Evolutionary conservation across 2,797 vertebrate genomes (phyloP).

Genomic region (Tapirus indicus): DNA sequence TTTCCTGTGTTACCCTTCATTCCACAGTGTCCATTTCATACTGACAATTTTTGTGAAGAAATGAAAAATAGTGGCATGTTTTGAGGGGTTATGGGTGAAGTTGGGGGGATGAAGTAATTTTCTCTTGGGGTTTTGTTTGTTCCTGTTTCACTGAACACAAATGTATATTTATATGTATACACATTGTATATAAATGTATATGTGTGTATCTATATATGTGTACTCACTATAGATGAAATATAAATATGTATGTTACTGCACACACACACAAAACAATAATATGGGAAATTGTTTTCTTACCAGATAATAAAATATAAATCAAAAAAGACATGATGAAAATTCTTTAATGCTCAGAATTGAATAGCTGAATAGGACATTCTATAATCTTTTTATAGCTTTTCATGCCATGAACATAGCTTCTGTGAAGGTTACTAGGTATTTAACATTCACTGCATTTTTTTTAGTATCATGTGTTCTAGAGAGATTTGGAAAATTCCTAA

Average conservation of each 20-base stretch:
- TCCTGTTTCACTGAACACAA: background rate
- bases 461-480: background rate
- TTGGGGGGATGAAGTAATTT: slow-evolving; percentile 1
- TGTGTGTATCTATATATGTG: background rate
- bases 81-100: background rate
- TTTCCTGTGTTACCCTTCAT: slow-evolving; percentile 76
- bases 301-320: slow-evolving; percentile 31
- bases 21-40: slow-evolving; percentile 65
- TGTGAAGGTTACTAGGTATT: slow-evolving; percentile 50
- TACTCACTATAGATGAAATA: background rate
- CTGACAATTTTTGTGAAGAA: slow-evolving; percentile 66
- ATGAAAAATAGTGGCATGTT: slow-evolving; percentile 59
- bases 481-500: slow-evolving; percentile 44
- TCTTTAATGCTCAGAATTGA: slow-evolving; percentile 27
- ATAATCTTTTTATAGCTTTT: slow-evolving; percentile 58
- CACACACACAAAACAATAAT: background rate
- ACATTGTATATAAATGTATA: background rate
- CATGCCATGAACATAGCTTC: slow-evolving; percentile 1
- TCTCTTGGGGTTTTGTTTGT: slow-evolving; percentile 13
- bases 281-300: slow-evolving; percentile 4
- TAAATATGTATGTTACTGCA: background rate
- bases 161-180: background rate
- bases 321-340: slow-evolving; percentile 49
- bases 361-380: slow-evolving; percentile 14
- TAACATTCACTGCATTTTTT: slow-evolving; percentile 35